phyloP scores from a whole-genome alignment of 2,888 invertebrate species.

The Melanostoma scalare region DNA sequence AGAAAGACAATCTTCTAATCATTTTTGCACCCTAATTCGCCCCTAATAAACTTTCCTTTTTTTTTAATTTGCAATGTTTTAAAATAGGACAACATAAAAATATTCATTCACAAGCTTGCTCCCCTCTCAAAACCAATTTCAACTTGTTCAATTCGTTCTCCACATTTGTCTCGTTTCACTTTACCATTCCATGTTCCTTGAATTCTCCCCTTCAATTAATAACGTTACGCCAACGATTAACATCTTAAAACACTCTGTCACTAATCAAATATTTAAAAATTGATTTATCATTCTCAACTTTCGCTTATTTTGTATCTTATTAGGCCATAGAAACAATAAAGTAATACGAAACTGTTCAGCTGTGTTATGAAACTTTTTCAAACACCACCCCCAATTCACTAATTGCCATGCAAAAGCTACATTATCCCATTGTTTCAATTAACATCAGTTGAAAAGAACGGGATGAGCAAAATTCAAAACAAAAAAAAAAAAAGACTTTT shows the following conservation, averaged over 20 bases:
- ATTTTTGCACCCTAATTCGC: too few species aligned
- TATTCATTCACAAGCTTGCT: too few species aligned
- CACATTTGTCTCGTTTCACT: too few species aligned
- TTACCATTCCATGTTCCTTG: too few species aligned
- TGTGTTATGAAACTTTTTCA: not conserved
- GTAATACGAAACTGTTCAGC: not conserved
- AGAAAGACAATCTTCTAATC: too few species aligned
- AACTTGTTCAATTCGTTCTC: too few species aligned
- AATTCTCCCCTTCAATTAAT: too few species aligned
- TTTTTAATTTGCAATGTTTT: too few species aligned
- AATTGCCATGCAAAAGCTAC: not conserved
- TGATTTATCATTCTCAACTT: conserved; percentile 1
- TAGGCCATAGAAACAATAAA: not conserved
- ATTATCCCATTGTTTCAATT: conserved; percentile 3
- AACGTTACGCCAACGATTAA: too few species aligned
- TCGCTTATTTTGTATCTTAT: not conserved
- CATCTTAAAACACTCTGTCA: not conserved
- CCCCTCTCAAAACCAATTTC: too few species aligned
- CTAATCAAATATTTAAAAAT: conserved; percentile 10
- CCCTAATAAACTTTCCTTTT: too few species aligned
- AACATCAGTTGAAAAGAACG: not conserved
- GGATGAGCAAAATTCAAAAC: not conserved
- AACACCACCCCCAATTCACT: not conserved
- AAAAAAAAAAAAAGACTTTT: not conserved
- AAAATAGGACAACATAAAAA: too few species aligned